Evolutionary conservation across 2,797 vertebrate genomes (phyloP).

Genomic region (Catostomus latipinnis): DNA sequence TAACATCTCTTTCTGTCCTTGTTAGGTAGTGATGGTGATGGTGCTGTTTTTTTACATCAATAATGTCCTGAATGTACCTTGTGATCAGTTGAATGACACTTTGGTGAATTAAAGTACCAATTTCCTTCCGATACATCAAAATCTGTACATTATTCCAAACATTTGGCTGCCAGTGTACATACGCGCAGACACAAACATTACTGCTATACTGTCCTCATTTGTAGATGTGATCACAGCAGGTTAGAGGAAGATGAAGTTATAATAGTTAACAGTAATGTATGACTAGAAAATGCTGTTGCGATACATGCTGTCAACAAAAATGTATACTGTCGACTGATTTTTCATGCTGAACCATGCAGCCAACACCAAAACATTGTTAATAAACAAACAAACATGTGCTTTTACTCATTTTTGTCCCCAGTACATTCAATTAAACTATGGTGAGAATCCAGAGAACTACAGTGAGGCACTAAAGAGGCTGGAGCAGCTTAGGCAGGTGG

Average conservation of each 20-base stretch:
- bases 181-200: no score
- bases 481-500: constrained; percentile 83
- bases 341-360: background rate
- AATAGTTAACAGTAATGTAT: background rate
- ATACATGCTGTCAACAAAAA: background rate
- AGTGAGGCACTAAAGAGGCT: constrained; percentile 85
- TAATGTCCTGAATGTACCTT: no score
- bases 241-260: background rate
- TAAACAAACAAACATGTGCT: no score
- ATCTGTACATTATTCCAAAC: no score
- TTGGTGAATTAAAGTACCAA: background rate
- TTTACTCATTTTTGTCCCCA: constrained; percentile 51
- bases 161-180: no score
- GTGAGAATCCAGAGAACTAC: constrained; percentile 85
- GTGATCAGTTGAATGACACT: no score
- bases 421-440: constrained; percentile 86
- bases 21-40: no score
- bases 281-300: background rate
- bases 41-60: no score
- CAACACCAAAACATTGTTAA: no score
- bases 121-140: background rate
- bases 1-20: no score
- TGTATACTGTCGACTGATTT: background rate
- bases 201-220: background rate
- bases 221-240: background rate